Evolutionary conservation across 2,797 vertebrate species (phyloP).

Genomic region (Eulemur mongoz): DNA sequence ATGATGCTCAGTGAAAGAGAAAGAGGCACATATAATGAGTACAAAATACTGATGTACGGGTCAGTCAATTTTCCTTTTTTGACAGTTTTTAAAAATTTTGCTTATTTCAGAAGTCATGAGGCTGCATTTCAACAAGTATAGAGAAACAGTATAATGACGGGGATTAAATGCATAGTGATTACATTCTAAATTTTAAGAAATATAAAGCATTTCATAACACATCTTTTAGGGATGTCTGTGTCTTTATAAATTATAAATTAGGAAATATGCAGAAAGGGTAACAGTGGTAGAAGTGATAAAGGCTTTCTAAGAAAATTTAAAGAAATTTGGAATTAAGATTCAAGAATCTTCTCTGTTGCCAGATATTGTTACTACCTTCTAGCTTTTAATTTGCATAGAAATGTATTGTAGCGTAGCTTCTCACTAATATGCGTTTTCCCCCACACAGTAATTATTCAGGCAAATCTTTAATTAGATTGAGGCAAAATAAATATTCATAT

Average conservation of each 20-base stretch:
- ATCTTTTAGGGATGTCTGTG: neutral
- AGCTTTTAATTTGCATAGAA: slow-evolving; percentile 63
- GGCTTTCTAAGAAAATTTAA: slow-evolving; percentile 16
- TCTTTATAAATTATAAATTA: slow-evolving; percentile 1
- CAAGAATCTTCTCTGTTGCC: neutral
- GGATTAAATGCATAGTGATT: neutral
- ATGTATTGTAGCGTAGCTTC: slow-evolving; percentile 49
- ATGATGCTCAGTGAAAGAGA: neutral
- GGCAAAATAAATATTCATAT: slow-evolving; percentile 67
- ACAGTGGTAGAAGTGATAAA: neutral
- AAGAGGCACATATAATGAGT: neutral
- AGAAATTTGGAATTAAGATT: slow-evolving; percentile 48
- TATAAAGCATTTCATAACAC: neutral
- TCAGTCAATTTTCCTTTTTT: neutral
- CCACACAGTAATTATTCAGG: slow-evolving; percentile 62
- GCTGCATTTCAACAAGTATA: neutral
- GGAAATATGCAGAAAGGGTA: neutral
- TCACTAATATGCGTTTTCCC: slow-evolving; percentile 57
- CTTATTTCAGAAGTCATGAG: slow-evolving; percentile 16
- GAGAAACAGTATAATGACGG: neutral
- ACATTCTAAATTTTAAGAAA: slow-evolving; percentile 9
- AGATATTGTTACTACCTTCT: slow-evolving; percentile 32
- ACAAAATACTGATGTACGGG: neutral
- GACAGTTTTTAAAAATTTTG: neutral
- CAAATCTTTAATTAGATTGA: slow-evolving; percentile 73